Conservation (phyloP, 1,140 invertebrate species). For the Tetramorium simillimum region DNA sequence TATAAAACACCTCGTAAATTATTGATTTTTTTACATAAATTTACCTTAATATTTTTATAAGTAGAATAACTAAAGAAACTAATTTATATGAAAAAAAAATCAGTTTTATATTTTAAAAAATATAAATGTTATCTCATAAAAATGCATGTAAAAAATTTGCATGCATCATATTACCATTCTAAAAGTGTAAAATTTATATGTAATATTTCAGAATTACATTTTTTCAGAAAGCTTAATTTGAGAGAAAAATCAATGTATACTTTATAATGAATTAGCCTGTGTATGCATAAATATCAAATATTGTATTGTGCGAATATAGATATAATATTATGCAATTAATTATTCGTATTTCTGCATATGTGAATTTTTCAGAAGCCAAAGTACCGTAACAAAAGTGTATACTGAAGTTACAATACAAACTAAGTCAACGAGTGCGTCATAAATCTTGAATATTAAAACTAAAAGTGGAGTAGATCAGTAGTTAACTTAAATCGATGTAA, state of each 20-base stretch:
- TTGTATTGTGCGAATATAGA: neutral
- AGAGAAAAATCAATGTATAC: neutral
- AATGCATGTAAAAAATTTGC: neutral
- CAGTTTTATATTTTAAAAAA: no score
- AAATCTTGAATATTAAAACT: neutral
- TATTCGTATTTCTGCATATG: neutral
- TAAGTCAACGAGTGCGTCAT: no score
- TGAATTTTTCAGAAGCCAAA: neutral
- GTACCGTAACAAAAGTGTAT: neutral
- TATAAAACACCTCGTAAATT: no score
- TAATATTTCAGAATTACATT: neutral
- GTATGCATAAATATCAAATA: neutral
- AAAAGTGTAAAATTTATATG: neutral
- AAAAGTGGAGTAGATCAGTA: neutral
- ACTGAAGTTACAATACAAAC: neutral
- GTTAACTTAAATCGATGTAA: neutral
- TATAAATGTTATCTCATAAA: neutral
- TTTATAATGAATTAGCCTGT: neutral
- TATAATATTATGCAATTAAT: neutral
- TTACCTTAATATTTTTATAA: no score
- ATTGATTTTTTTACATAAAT: no score
- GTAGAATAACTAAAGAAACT: no score
- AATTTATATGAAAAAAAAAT: no score
- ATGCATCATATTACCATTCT: neutral
- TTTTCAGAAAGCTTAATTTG: neutral